A percentile compares a stretch with the other conserved stretches of the same genome.
Conservation (phyloP, 2,888 invertebrate species). For the Meteorus colon region DNA sequence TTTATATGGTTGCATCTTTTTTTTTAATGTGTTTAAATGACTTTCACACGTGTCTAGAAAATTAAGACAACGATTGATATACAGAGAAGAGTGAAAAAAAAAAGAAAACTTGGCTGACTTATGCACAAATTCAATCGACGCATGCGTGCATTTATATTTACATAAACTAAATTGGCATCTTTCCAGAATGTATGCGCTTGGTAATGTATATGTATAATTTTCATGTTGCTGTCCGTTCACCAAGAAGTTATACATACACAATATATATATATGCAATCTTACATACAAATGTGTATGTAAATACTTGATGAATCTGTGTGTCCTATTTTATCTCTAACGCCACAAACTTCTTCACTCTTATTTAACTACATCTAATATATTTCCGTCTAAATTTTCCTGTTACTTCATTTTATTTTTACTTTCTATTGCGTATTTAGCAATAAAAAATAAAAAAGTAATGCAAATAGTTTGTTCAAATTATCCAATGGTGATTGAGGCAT, state of each 20-base stretch:
- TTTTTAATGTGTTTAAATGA: background rate
- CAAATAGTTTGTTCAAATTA: no score
- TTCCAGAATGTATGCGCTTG: slow-evolving; percentile 51
- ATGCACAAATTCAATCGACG: slow-evolving; percentile 41
- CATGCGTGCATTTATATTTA: slow-evolving; percentile 60
- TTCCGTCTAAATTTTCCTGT: background rate
- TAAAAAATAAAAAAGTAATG: background rate
- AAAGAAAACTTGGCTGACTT: background rate
- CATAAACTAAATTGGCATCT: slow-evolving; percentile 58
- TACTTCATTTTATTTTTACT: slow-evolving; percentile 14
- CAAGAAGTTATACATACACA: background rate
- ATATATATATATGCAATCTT: background rate
- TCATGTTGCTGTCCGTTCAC: background rate
- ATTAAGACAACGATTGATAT: background rate
- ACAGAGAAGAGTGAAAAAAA: background rate
- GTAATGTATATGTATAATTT: background rate
- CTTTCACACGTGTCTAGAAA: background rate
- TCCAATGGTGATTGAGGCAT: no score
- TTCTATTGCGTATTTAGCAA: slow-evolving; percentile 1
- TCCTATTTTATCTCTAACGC: slow-evolving; percentile 49
- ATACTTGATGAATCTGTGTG: slow-evolving; percentile 40
- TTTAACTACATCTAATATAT: background rate
- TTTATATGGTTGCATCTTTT: background rate
- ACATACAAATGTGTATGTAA: background rate
- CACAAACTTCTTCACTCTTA: slow-evolving; percentile 20